phyloP scores from a whole-genome alignment of 2,113 vertebrate species.

The Ictalurus furcatus region DNA sequence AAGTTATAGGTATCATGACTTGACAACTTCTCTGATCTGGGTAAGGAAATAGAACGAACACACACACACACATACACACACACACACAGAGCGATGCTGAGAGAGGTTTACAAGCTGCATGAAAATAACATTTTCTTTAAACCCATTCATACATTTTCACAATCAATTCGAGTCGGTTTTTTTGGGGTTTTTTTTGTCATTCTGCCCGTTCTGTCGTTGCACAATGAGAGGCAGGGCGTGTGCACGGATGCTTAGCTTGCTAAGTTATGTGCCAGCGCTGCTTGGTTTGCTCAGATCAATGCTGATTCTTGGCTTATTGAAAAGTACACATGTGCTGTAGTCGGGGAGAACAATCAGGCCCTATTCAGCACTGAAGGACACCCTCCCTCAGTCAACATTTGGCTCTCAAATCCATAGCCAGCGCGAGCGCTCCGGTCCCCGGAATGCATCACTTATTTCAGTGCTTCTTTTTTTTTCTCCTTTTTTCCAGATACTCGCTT shows the following conservation, averaged over 20 bases:
- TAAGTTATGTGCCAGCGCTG: conserved; percentile 38
- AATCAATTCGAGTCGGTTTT: not conserved
- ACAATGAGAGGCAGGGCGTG: conserved; percentile 51
- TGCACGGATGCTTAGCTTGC: conserved; percentile 42
- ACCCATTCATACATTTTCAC: no score
- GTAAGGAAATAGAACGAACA: not conserved
- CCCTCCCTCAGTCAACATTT: conserved; percentile 73
- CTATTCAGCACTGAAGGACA: conserved; percentile 62
- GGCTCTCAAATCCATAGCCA: conserved; percentile 53
- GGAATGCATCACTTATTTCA: conserved; percentile 51
- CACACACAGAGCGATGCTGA: not conserved
- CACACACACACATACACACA: not conserved
- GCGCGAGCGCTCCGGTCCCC: conserved; percentile 43
- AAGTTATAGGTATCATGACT: not conserved
- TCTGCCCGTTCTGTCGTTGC: conserved; percentile 42
- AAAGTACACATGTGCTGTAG: conserved; percentile 64
- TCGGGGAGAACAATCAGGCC: conserved; percentile 68
- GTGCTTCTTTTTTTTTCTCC: not conserved
- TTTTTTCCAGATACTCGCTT: conserved; percentile 32
- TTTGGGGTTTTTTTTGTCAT: conserved; percentile 23
- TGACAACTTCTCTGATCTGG: not conserved
- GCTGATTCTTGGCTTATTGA: conserved; percentile 61
- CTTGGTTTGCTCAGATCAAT: conserved; percentile 66
- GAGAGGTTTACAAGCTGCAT: no score
- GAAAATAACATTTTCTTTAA: not conserved